Evolutionary conservation across 2,888 invertebrate genomes (phyloP), one percentile per base, ranked within the genome.

Genomic region (Meghimatium bilineatum): DNA sequence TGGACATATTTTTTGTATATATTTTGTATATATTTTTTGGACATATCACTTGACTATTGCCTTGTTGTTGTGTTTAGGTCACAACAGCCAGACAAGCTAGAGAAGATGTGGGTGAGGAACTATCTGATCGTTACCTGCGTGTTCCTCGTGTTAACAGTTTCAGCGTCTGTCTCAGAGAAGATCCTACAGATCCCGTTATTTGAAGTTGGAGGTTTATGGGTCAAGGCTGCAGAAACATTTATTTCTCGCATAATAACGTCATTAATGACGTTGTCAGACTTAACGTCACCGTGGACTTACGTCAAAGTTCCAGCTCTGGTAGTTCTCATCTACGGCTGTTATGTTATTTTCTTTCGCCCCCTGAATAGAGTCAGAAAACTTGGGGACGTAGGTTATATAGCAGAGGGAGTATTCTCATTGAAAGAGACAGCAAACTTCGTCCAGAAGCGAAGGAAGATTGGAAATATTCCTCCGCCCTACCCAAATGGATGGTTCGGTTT

Each of bases 401-500:
- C 88, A 0, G 92, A 93, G 26, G 91, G 91, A 12, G 89, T 87
- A 38, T 87, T 90, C 67, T 87, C 88, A 1, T 89, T 87, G 85
- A 91, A 90, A 83, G 92, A 92, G 36, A 90, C 92, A 34, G 91
- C 92, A 1, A 92, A 92, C 72, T 83, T 86, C 71, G 91, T 93
- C 12, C 89, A 89, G 85, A 89, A 89, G 82, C 90, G 95, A 0
- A 94, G 96, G 14, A 95, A 95, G 83, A 93, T 95, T 12, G 96
- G 97, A 0, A 94, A 94, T 0, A 92, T 97, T 3, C 97, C 97
- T 0, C 97, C 97, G 0, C 96, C 97, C 0, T 97, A 95, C 92
- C 97, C 97, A 0, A 97, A 98, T 91, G 97, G 97, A 0, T 98
- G 98, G 98, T 97, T 96, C 89, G 96, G 95, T 0, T 92, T 97